Evolutionary conservation across 2,113 vertebrate species (phyloP).

Genomic region (Puffinus mauretanicus): DNA sequence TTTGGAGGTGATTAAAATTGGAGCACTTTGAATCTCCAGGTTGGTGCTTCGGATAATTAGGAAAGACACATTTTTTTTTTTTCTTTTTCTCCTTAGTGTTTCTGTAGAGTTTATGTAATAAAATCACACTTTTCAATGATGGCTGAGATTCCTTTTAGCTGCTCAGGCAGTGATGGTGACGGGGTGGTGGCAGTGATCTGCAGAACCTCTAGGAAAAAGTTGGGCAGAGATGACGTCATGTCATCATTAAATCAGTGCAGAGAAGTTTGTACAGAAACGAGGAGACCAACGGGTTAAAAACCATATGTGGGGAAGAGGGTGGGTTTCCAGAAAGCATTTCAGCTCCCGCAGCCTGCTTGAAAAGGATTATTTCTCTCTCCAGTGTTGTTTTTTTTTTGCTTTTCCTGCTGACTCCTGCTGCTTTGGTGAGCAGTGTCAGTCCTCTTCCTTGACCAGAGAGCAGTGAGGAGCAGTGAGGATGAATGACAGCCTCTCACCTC

Average conservation of each 20-base stretch:
- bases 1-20: background rate
- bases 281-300: background rate
- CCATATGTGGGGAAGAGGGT: constrained; percentile 8
- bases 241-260: background rate
- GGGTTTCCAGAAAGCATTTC: constrained; percentile 18
- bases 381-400: constrained; percentile 5
- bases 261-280: background rate
- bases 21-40: background rate
- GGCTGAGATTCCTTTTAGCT: background rate
- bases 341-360: constrained; percentile 8
- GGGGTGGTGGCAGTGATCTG: background rate
- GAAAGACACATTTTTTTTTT: background rate
- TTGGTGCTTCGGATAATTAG: background rate
- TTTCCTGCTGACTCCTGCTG: constrained; percentile 71
- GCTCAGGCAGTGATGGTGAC: background rate
- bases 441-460: constrained; percentile 54
- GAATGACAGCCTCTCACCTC: constrained; percentile 73
- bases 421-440: constrained; percentile 62
- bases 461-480: constrained; percentile 51
- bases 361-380: constrained; percentile 51
- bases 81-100: background rate
- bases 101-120: background rate
- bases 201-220: background rate
- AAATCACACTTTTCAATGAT: background rate
- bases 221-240: background rate